These are phyloP conservation scores for Pseudomugil tenellus DNA, from an alignment of 2,797 vertebrate genomes.

Conservation along the genomic window DNA sequence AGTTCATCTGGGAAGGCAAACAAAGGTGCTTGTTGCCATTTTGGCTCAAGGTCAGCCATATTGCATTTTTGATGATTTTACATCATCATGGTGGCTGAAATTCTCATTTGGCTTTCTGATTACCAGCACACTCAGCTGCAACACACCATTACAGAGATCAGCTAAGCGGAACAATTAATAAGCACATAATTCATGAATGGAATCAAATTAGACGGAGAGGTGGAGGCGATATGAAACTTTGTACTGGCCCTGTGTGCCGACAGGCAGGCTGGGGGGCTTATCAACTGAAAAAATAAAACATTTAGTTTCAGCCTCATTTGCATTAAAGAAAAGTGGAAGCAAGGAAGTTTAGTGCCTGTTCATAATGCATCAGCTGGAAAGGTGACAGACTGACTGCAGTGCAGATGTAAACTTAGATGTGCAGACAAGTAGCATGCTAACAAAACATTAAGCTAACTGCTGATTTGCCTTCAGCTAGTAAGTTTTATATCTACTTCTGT, in stretches of 20 bases:
- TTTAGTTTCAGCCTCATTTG: conserved; percentile 49
- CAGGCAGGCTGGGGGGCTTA: conserved; percentile 33
- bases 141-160: conserved; percentile 41
- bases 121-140: conserved; percentile 25
- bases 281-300: conserved; percentile 49
- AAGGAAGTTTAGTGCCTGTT: conserved; percentile 33
- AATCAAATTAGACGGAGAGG: conserved; percentile 43
- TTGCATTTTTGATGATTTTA: conserved; percentile 28
- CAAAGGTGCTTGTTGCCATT: conserved; percentile 33
- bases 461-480: not conserved
- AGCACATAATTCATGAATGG: conserved; percentile 44
- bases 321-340: conserved; percentile 43
- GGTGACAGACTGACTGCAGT: conserved; percentile 40
- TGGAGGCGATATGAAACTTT: conserved; percentile 50
- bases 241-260: conserved; percentile 60
- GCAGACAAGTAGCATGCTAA: not conserved
- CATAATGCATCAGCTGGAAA: conserved; percentile 57
- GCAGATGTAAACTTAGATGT: not conserved
- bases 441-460: not conserved
- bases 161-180: conserved; percentile 62
- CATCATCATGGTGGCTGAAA: conserved; percentile 13
- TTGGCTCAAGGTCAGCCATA: conserved; percentile 55
- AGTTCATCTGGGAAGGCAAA: conserved; percentile 17
- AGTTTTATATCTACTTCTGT: not conserved
- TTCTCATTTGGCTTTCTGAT: conserved; percentile 48